Base-by-base conservation (phyloP, 2,888 invertebrate species). In the Melipona bicolor region DNA sequence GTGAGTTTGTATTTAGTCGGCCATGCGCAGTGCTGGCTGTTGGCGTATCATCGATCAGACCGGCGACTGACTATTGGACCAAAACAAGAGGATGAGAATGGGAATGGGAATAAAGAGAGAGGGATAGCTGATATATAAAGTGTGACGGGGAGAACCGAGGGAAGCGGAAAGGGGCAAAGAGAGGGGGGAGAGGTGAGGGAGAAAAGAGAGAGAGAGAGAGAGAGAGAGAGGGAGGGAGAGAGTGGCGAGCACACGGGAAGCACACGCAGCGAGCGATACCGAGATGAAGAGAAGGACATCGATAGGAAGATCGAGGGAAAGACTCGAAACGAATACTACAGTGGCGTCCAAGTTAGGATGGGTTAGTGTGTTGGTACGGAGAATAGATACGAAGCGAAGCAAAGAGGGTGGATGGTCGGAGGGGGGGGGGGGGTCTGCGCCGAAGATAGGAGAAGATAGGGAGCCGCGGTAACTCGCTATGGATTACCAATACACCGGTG, bases 401-500 rank as follows among this genome's bases (percentile, higher is more conserved):
- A 75, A 81, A 77, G 79, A 83, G 76, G 84, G 83, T 82, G 81
- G 15, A 72, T 69, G 43, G 77, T 76, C 52, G 76, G n/a, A n/a
- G n/a, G n/a, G n/a, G n/a, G n/a, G n/a, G n/a, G 64, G 36, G 27
- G 64, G n/a, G 21, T 74, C 59, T 52, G 21, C 52, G 11, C 75
- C 43, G 54, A 52, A 67, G 78, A 43, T 79, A 62, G 79, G 73
- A 81, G 74, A 27, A 62, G 77, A 52, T 21, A 75, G 80, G 72
- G 62, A 75, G 65, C 77, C 65, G 70, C 65, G 78, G 79, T 74
- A 65, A 76, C 79, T 87, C 87, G 80, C 87, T 88, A 94, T 95
- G 95, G 88, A 95, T 95, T 95, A 95, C 95, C 95, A 95, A 95
- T 95, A 95, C 95, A 94, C 94, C 94, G 83, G 83, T 88, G 81